phyloP scores from a whole-genome alignment of 1,140 invertebrate species.

The Ceratosolen fusciceps region DNA sequence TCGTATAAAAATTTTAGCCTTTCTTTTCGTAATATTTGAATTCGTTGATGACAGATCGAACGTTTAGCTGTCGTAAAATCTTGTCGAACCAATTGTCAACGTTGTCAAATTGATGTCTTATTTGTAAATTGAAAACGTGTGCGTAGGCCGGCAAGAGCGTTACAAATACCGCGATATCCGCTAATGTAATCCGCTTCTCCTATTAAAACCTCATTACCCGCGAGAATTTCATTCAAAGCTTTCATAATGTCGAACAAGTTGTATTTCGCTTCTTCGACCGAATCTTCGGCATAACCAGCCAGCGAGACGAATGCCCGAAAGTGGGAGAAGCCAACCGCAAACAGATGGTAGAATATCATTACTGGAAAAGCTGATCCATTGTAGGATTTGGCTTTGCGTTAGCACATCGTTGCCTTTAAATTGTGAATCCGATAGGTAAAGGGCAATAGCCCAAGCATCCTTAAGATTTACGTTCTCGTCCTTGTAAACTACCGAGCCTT shows the following conservation, averaged over 20 bases:
- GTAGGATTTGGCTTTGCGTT: slow-evolving; percentile 75
- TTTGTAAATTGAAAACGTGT: slow-evolving; percentile 67
- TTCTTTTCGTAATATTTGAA: slow-evolving; percentile 52
- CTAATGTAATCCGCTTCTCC: slow-evolving; percentile 81
- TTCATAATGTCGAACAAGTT: slow-evolving; percentile 56
- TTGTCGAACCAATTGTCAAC: slow-evolving; percentile 82
- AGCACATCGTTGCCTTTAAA: slow-evolving; percentile 69
- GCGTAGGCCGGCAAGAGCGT: slow-evolving; percentile 76
- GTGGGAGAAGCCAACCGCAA: slow-evolving; percentile 77
- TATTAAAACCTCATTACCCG: slow-evolving; percentile 79
- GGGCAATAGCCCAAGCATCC: slow-evolving; percentile 79
- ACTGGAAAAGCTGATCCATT: slow-evolving; percentile 79
- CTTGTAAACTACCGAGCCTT: slow-evolving; percentile 53
- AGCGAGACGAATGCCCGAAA: slow-evolving; percentile 7
- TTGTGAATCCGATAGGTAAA: slow-evolving; percentile 75
- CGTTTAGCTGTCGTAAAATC: slow-evolving; percentile 77
- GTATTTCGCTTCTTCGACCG: slow-evolving; percentile 55
- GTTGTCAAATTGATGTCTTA: slow-evolving; percentile 73
- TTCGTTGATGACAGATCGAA: slow-evolving; percentile 69
- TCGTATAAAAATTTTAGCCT: slow-evolving; percentile 38
- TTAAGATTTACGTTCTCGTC: slow-evolving; percentile 71
- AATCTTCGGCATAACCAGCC: slow-evolving; percentile 47
- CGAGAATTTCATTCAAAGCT: slow-evolving; percentile 75
- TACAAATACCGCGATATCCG: slow-evolving; percentile 79
- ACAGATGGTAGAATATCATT: slow-evolving; percentile 77